These are phyloP conservation scores for Nematolebias whitei DNA, from an alignment of 2,113 vertebrate genomes.

Conservation along the genomic window DNA sequence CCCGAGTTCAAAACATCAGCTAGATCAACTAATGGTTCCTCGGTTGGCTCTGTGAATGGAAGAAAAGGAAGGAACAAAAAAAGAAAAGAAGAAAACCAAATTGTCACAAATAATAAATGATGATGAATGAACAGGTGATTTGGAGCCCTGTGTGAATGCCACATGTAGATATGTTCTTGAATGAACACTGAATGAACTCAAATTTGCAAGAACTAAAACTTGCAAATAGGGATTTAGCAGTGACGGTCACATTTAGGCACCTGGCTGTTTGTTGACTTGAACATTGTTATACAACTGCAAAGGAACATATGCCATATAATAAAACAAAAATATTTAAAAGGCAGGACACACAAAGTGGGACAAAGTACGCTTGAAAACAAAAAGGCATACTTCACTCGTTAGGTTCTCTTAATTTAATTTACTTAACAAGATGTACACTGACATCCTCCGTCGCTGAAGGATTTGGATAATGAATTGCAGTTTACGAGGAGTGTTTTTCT, in stretches of 20 bases:
- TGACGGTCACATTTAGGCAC: neutral
- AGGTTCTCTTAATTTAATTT: too few relatives aligned
- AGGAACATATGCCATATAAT: neutral
- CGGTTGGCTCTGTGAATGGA: constrained; percentile 82
- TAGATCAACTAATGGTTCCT: constrained; percentile 93
- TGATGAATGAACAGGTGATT: constrained; percentile 59
- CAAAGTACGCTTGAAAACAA: constrained; percentile 14
- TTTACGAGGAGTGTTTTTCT: too few relatives aligned
- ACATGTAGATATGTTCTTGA: constrained; percentile 7
- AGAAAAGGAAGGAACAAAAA: constrained; percentile 36
- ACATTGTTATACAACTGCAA: neutral
- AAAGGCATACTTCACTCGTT: neutral
- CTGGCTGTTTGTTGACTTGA: neutral
- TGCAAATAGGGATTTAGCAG: neutral
- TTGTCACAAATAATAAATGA: constrained; percentile 72
- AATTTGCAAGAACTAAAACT: neutral
- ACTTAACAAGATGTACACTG: too few relatives aligned
- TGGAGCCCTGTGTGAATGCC: constrained; percentile 35
- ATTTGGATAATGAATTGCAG: too few relatives aligned
- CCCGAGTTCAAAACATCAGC: constrained; percentile 95
- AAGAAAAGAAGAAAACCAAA: constrained; percentile 50
- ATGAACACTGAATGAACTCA: neutral
- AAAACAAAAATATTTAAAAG: constrained; percentile 1
- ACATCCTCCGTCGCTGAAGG: too few relatives aligned
- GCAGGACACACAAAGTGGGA: neutral